Percentiles rank a stretch among this genome's conserved stretches.
phyloP scores from a whole-genome alignment of 2,888 invertebrate genomes.

The Polymixis flavicincta region DNA sequence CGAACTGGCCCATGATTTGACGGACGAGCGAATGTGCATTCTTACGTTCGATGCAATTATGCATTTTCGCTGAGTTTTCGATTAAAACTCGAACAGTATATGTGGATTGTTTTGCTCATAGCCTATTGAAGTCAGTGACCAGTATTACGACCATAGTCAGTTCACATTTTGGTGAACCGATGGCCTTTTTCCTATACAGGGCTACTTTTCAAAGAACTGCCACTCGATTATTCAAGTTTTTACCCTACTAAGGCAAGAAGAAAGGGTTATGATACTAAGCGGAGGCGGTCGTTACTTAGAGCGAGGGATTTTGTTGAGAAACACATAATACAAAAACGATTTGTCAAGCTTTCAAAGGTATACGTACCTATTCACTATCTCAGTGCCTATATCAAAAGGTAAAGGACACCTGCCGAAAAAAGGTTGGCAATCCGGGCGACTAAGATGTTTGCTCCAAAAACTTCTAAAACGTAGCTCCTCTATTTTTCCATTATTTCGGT shows the following conservation, averaged over 20 bases:
- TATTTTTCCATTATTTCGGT: background rate
- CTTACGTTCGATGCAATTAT: no score
- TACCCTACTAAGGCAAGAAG: background rate
- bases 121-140: no score
- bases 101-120: no score
- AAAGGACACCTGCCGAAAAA: conserved; percentile 10
- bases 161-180: no score
- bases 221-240: conserved; percentile 1
- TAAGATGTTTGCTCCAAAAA: background rate
- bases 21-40: no score
- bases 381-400: conserved; percentile 18
- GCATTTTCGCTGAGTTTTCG: no score
- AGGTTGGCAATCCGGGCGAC: background rate
- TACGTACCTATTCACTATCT: conserved; percentile 10
- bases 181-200: no score
- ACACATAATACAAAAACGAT: conserved; percentile 27
- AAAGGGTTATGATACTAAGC: background rate
- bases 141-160: no score
- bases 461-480: background rate
- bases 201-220: no score
- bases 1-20: no score
- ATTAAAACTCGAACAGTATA: no score
- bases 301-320: background rate
- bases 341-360: conserved; percentile 37
- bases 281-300: background rate